A percentile compares a stretch with the other conserved stretches of the same genome.
phyloP scores from a whole-genome alignment of 2,888 invertebrate species.

The Cistogaster globosa region DNA sequence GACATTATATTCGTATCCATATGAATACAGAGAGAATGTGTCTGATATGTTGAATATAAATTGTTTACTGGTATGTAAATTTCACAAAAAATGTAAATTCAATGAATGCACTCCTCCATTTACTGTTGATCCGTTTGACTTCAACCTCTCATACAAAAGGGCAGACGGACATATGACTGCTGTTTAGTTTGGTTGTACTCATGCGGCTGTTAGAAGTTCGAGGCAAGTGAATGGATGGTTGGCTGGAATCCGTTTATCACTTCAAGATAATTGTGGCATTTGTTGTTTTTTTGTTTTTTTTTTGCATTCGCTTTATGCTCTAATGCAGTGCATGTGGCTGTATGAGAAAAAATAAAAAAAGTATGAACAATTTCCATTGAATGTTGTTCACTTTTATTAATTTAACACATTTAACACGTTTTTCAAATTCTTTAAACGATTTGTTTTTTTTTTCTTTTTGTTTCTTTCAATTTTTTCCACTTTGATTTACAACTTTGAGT shows the following conservation, averaged over 20 bases:
- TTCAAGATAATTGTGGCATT: slow-evolving; percentile 54
- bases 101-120: slow-evolving; percentile 29
- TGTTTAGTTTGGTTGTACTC: not conserved
- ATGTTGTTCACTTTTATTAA: slow-evolving; percentile 56
- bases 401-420: slow-evolving; percentile 64
- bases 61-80: slow-evolving; percentile 54
- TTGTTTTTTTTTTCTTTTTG: not conserved
- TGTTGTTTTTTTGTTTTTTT: not conserved
- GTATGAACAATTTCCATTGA: slow-evolving; percentile 14
- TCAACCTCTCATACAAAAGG: not conserved
- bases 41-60: slow-evolving; percentile 39
- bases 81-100: slow-evolving; percentile 47
- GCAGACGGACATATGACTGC: slow-evolving; percentile 10
- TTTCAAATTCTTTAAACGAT: slow-evolving; percentile 48
- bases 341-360: not conserved
- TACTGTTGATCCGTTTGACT: slow-evolving; percentile 21
- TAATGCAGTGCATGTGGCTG: slow-evolving; percentile 11
- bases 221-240: slow-evolving; percentile 33
- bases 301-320: slow-evolving; percentile 5
- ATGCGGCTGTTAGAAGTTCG: slow-evolving; percentile 33
- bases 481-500: slow-evolving; percentile 3
- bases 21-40: slow-evolving; percentile 17
- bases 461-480: not conserved
- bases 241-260: slow-evolving; percentile 59
- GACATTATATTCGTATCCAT: not conserved